Base-by-base conservation (phyloP, 53 echinoderm and acorn worm genomes). In the Holothuria leucospilota region DNA sequence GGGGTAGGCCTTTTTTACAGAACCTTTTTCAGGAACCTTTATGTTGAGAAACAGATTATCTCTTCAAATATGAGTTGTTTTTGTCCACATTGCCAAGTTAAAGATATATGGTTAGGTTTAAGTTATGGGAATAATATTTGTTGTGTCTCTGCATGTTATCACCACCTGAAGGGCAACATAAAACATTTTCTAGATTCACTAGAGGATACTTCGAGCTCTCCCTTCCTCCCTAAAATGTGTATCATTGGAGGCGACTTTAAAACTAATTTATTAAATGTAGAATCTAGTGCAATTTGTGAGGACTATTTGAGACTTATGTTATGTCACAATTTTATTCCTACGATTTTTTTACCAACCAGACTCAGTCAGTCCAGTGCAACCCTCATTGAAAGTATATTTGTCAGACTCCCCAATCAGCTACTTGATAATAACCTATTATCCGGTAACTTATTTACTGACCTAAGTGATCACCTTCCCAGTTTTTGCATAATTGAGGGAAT, bases 251-350 rank as follows among this genome's bases (percentile, higher is more conserved):
- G 70, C 7, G 39, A 69, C 41, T 71, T 71, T 14, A 39, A 71
- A 41, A 71, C 41, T 16, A 71, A 71, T 71, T 39, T 71, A 71
- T 71, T 71, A 71, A 71, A 49, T 71, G 71, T 71, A 71, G 71
- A 71, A 71, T 38, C 71, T 16, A 21, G 24, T 5, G 15, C 39
- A 39, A 38, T 71, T 71, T 71, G 40, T 71, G 71, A 40, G 10
- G 71, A 39, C 3, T 20, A 15, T 39, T 13, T 16, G 39, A 16
- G 12, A 39, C 71, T 65, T 21, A 16, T 65, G 49, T 6, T 49
- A 6, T 2, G 49, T 49, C 9, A 49, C 13, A 49, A 49, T 49
- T 49, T 49, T 49, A 49, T 49, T 49, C 9, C 49, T 9, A 49
- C 8, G 1, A 49, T 49, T 11, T 0, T 13, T 13, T 49, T 11